Evolutionary conservation across 2,113 vertebrate species (phyloP), one percentile per base, ranked within the genome.

Genomic region (Diphyllodes magnificus): DNA sequence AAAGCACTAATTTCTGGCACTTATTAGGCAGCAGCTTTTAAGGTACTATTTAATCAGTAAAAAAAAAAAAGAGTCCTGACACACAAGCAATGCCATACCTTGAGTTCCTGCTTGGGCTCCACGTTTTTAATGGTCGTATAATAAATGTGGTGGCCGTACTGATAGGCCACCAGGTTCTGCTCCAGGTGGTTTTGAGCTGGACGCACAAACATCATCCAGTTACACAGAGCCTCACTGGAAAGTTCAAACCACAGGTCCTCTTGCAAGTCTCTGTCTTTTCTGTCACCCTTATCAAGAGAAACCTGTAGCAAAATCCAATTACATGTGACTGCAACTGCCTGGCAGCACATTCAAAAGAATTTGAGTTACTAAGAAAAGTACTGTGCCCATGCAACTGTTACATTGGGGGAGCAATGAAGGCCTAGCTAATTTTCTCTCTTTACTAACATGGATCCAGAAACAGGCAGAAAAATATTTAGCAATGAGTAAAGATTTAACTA

Each of bases 131-230:
- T 99, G 27, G 99, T 99, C 10, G 99, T 99, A 90, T 99, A 99
- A 94, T 99, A 99, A 86, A 99, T 99, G 13, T 99, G 99, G 5
- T 99, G 98, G 84, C 99, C 99, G 0, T 99, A 99, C 86, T 99
- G 99, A 95, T 99, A 99, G 1, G 99, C 99, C 57, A 99, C 99
- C 92, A 99, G 97, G 96, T 99, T 99, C 98, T 99, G 99, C 91
- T 99, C 99, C 94, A 99, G 94, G 86, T 99, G 99, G 91, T 99
- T 99, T 97, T 99, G 98, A 39, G 99, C 99, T 6, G 99, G 99
- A 25, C 99, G 98, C 22, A 99, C 99, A 90, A 99, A 99, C 99
- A 99, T 99, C 98, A 99, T 98, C 99, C 99, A 99, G 96, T 99
- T 99, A 94, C 99, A 99, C 60, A 98, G 98, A 81, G 99, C 98